Evolutionary conservation across 1,140 invertebrate genomes (phyloP).

Genomic region (Palaemon carinicauda): DNA sequence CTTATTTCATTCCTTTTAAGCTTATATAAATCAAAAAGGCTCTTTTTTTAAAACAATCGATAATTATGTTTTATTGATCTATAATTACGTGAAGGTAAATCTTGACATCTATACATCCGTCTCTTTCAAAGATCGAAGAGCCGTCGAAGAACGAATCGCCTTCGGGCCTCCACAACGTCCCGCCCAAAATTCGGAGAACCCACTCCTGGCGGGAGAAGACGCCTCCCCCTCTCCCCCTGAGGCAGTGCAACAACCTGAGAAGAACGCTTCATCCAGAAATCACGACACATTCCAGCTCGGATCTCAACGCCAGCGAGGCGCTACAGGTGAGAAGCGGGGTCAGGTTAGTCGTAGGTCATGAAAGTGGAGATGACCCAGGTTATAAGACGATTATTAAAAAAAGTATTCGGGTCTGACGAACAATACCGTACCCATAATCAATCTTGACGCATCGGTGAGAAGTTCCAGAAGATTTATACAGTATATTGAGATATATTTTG

Average conservation of each 20-base stretch:
- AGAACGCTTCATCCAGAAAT: slow-evolving; percentile 25
- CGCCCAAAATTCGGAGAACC: neutral
- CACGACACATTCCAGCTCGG: slow-evolving; percentile 4
- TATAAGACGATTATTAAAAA: too few relatives aligned
- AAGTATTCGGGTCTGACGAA: too few relatives aligned
- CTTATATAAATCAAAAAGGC: too few relatives aligned
- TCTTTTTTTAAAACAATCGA: too few relatives aligned
- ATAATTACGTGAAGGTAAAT: too few relatives aligned
- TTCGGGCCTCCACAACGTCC: neutral
- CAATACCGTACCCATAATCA: too few relatives aligned
- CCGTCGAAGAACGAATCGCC: neutral
- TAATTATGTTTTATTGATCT: too few relatives aligned
- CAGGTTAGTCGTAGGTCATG: neutral
- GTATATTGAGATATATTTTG: neutral
- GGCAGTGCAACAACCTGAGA: neutral
- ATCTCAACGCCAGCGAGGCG: neutral
- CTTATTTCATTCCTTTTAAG: too few relatives aligned
- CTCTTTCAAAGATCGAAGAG: neutral
- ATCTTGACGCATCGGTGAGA: too few relatives aligned
- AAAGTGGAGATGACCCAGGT: neutral
- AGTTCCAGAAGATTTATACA: too few relatives aligned
- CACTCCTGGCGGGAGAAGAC: slow-evolving; percentile 60
- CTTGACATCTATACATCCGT: neutral
- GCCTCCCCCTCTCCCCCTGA: neutral
- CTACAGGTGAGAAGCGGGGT: neutral